Base-by-base conservation (phyloP, 2,888 invertebrate species). In the Patella ulyssiponensis region DNA sequence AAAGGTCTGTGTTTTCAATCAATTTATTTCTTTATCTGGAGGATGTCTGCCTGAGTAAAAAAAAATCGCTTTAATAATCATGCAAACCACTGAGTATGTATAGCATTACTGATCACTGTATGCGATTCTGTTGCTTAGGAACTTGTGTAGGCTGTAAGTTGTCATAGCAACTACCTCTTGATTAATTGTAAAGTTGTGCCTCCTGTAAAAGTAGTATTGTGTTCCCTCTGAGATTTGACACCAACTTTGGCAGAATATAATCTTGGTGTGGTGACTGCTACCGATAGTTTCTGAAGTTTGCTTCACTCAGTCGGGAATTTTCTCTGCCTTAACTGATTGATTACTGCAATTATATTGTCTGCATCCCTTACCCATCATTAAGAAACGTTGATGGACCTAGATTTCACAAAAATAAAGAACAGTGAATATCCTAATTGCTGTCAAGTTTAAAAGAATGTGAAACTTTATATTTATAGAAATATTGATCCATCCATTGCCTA, bases 141-240 rank as follows among this genome's bases (percentile, higher is more conserved):
- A 64, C 64, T 64, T 64, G 64, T 64, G 64, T 64, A 64, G 64
- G 64, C 64, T 64, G 23, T 64, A 64, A 64, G 64, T 64, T 64
- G 64, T 64, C 64, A 64, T 64, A 64, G 64, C 23, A 64, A 64
- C 64, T 64, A 23, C 20, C 23, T 64, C 20, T 64, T 64, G 64
- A 64, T 64, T 64, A 64, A 64, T 64, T 20, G 64, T 64, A 64
- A 64, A 64, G 23, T 64, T 64, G 64, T 64, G 64, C 64, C 64
- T 64, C 64, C 20, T 64, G 64, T 64, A 64, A 64, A 64, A 64
- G 64, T 64, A 23, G 64, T 64, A 64, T 64, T 64, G 64, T 64
- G 64, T 23, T 23, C 11, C 44, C 44, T 44, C 20, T 3, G 64
- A 64, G 64, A 64, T 64, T 64, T 64, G 64, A 64, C 64, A 64